A percentile compares a stretch with the other conserved stretches of the same genome.
Evolutionary conservation across 2,113 vertebrate genomes (phyloP).

Genomic region (Phocoena phocoena): DNA sequence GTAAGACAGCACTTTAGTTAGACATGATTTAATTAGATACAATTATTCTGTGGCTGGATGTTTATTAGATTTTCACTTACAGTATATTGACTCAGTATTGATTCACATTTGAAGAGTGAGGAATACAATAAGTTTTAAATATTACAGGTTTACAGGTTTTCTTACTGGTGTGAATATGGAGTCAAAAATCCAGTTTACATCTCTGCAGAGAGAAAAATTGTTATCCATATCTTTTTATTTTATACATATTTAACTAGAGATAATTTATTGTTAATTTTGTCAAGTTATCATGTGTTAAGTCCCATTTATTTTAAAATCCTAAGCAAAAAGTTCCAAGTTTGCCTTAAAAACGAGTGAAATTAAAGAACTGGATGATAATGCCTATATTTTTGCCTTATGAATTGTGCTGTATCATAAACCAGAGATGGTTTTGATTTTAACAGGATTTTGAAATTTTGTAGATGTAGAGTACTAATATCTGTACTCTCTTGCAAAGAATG

Average conservation of each 20-base stretch:
- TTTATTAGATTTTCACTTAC: slow-evolving; percentile 36
- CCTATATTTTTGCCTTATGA: slow-evolving; percentile 80
- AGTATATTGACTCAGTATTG: slow-evolving; percentile 57
- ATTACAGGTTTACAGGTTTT: slow-evolving; percentile 59
- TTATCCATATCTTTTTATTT: slow-evolving; percentile 56
- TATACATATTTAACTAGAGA: slow-evolving; percentile 75
- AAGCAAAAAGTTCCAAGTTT: slow-evolving; percentile 89
- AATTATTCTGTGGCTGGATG: slow-evolving; percentile 4
- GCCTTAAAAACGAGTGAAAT: slow-evolving; percentile 86
- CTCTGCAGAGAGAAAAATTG: slow-evolving; percentile 48
- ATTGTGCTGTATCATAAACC: slow-evolving; percentile 79
- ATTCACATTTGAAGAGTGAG: slow-evolving; percentile 52
- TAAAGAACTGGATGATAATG: slow-evolving; percentile 81
- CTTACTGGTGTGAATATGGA: slow-evolving; percentile 55
- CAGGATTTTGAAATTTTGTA: slow-evolving; percentile 74
- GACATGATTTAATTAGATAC: neutral
- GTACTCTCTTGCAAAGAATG: slow-evolving; percentile 59
- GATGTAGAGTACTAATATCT: slow-evolving; percentile 60
- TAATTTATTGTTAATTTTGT: slow-evolving; percentile 81
- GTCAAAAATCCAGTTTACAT: slow-evolving; percentile 61
- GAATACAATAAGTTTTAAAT: slow-evolving; percentile 56
- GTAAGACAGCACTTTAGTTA: slow-evolving; percentile 73
- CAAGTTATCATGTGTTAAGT: slow-evolving; percentile 63
- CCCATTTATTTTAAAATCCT: slow-evolving; percentile 79
- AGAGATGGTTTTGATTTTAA: slow-evolving; percentile 74